Percentiles rank a stretch among this genome's conserved stretches.
phyloP scores from a whole-genome alignment of 2,888 invertebrate genomes.

The Aquatica leii region DNA sequence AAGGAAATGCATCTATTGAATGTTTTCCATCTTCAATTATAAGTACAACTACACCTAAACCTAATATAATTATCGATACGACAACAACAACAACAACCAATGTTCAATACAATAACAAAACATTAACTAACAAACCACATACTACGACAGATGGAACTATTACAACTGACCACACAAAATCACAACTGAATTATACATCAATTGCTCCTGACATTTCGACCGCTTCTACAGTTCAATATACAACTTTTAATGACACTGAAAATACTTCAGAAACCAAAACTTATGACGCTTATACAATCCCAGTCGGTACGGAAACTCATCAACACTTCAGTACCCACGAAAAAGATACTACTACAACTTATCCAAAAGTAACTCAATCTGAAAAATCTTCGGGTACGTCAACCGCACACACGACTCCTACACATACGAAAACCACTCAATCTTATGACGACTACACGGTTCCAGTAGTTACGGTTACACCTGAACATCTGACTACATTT shows the following conservation, averaged over 20 bases:
- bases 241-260: neutral
- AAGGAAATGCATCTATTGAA: constrained; percentile 64
- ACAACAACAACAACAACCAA: constrained; percentile 10
- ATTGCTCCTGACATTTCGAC: too few species aligned
- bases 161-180: too few species aligned
- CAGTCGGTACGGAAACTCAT: neutral
- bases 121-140: neutral
- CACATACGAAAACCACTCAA: too few species aligned
- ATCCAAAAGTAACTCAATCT: too few species aligned
- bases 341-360: too few species aligned
- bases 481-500: too few species aligned
- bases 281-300: neutral
- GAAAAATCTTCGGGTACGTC: too few species aligned
- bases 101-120: neutral
- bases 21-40: constrained; percentile 52
- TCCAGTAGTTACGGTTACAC: neutral
- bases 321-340: too few species aligned
- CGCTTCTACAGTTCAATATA: too few species aligned
- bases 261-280: neutral
- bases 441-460: too few species aligned
- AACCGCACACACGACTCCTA: too few species aligned
- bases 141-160: neutral
- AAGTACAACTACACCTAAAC: constrained; percentile 22
- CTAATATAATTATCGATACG: constrained; percentile 15
- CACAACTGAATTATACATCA: too few species aligned